Base-by-base conservation (phyloP, 2,888 invertebrate species). In the Megaustenia siamemsis region DNA sequence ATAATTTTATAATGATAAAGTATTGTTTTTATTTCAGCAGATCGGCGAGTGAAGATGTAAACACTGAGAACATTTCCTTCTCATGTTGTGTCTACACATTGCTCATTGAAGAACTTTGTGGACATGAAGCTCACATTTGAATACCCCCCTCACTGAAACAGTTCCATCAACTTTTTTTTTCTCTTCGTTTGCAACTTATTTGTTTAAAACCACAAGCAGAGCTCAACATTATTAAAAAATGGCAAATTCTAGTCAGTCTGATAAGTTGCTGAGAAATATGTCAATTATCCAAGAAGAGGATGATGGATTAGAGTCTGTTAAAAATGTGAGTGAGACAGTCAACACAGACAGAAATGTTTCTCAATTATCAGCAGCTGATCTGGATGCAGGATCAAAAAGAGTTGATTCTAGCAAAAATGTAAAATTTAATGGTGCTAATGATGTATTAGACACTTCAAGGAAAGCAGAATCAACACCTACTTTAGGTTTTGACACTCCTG, bases 371-470 rank as follows among this genome's bases (percentile, higher is more conserved):
- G 4, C 56, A 53, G 0, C 4, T 35, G 56, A 18, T n/a, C 43
- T 49, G 38, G 49, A 45, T 21, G 21, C 32, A 21, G 83, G 28
- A 10, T 28, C 10, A 21, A 56, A 53, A 38, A 63, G 32, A 28
- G 45, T 28, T 21, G 77, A 77, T 53, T 35, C 28, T 49, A 77
- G 15, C 32, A 77, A 76, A 68, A 68, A 15, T 45, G 76, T 75
- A 1, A 82, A 45, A 35, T 82, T 82, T 60, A 10, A 10, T 12
- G 38, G 53, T n/a, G 77, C 24, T 38, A 56, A n/a, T 35, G 83
- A 76, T 6, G 53, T 77, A 18, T 83, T 40, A 38, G 68, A 68
- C 38, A 56, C 35, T 53, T 38, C n/a, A 32, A 73, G 28, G 40
- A 32, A 56, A 21, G 71, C 43, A 45, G 18, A n/a, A 1, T 60